Evolutionary conservation across 2,113 vertebrate genomes (phyloP), one percentile per base, ranked within the genome.

Genomic region (Edolisoma coerulescens): DNA sequence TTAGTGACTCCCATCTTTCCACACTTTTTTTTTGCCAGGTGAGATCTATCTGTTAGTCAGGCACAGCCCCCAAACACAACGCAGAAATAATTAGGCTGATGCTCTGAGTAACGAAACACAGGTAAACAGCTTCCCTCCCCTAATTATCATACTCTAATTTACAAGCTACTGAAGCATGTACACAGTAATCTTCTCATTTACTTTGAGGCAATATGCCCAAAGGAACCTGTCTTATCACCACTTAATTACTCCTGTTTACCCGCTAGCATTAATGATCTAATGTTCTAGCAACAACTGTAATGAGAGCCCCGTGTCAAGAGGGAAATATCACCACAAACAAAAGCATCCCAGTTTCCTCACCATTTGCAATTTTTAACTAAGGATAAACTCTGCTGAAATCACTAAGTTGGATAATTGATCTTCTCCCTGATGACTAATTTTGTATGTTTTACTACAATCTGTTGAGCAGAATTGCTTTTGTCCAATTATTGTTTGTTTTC

Each of bases 181-280:
- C 61, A 79, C 68, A 92, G 90, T 13, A 86, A 95, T 89, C 78
- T 90, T 84, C 92, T 90, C 60, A 83, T 93, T 96, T 93, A 64
- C 88, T 96, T 74, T 20, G 50, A 97, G 89, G 94, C 71, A 94
- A 84, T 87, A 81, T 75, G 93, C 93, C 95, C 94, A 86, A 81
- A 95, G 95, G 95, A 95, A 71, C 71, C 42, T 79, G 84, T 68
- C 64, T 95, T 95, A 96, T 96, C 96, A 92, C 93, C 86, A 86
- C 75, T 95, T 97, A 96, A 97, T 97, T 96, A 95, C 90, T 73
- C 64, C 90, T 96, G 88, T 87, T 97, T 96, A 95, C 88, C 78
- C 3, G 16, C 70, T 67, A 81, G 68, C 90, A 84, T 89, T 96
- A 96, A 97, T 74, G 93, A 97, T 92, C 81, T 90, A 42, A 74